Evolutionary conservation across 53 echinoderm and acorn worm genomes (phyloP).

Genomic region (Crossaster papposus): DNA sequence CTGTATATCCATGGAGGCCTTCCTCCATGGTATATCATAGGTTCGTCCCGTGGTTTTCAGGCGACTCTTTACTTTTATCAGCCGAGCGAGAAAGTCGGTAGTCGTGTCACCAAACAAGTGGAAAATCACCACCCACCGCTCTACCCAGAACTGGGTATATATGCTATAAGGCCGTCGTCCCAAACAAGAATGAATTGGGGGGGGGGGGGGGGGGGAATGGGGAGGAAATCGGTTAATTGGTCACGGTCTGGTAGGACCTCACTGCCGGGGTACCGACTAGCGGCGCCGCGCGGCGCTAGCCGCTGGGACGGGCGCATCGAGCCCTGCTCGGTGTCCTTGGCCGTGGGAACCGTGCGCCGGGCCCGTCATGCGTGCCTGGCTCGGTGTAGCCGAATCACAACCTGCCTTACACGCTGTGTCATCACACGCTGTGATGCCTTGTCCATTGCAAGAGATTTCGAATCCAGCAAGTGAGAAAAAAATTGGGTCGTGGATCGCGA

Average conservation of each 20-base stretch:
- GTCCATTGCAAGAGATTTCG: conserved; percentile 27
- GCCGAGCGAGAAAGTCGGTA: background rate
- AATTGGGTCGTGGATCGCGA: background rate
- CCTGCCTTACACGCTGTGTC: conserved; percentile 43
- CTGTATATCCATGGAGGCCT: too few relatives aligned
- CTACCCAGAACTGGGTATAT: background rate
- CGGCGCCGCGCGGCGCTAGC: conserved; percentile 24
- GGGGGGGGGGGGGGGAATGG: too few relatives aligned
- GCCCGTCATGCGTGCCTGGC: conserved; percentile 17
- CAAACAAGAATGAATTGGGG: background rate
- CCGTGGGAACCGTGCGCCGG: conserved; percentile 44
- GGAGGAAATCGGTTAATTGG: conserved; percentile 63
- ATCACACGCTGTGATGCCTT: too few relatives aligned
- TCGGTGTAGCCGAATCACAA: conserved; percentile 9
- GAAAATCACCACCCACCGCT: conserved; percentile 51
- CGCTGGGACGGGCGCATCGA: background rate
- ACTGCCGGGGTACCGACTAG: conserved; percentile 33
- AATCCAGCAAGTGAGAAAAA: background rate
- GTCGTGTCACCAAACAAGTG: conserved; percentile 4
- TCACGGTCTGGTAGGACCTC: conserved; percentile 43
- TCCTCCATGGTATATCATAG: too few relatives aligned
- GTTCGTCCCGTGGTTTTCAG: background rate
- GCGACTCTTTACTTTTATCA: background rate
- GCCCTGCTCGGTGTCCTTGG: conserved; percentile 52
- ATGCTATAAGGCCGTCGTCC: background rate